Evolutionary conservation across 2,888 invertebrate species (phyloP).

Genomic region (Rhamnusium bicolor): DNA sequence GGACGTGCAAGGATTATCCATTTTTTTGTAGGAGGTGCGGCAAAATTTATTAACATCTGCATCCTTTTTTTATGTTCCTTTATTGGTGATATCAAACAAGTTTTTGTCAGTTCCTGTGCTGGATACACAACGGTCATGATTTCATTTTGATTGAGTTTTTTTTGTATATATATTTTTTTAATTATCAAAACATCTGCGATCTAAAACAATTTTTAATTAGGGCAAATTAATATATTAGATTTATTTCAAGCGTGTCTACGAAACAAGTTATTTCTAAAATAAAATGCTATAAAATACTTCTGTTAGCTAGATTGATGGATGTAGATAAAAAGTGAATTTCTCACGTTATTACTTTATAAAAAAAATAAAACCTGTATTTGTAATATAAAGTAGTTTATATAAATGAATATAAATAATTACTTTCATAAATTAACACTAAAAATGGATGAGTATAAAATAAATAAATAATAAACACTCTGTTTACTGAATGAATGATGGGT

Average conservation of each 20-base stretch:
- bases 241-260: not conserved
- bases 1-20: not conserved
- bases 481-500: conserved; percentile 7
- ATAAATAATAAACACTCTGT: not conserved
- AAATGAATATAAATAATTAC: not conserved
- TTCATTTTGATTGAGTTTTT: not conserved
- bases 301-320: not conserved
- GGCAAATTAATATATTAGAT: not conserved
- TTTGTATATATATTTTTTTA: not conserved
- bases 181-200: not conserved
- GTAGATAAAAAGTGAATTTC: not conserved
- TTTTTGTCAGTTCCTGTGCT: not conserved
- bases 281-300: not conserved
- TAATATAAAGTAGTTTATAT: not conserved
- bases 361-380: not conserved
- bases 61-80: not conserved
- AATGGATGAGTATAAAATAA: not conserved
- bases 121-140: not conserved
- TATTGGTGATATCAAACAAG: not conserved
- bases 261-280: not conserved
- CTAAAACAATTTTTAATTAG: not conserved
- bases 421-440: not conserved
- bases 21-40: not conserved
- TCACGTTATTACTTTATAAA: not conserved
- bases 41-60: not conserved